Evolutionary conservation across 2,113 vertebrate species (phyloP), one percentile per base, ranked within the genome.

Genomic region (Callocephalon fimbriatum): DNA sequence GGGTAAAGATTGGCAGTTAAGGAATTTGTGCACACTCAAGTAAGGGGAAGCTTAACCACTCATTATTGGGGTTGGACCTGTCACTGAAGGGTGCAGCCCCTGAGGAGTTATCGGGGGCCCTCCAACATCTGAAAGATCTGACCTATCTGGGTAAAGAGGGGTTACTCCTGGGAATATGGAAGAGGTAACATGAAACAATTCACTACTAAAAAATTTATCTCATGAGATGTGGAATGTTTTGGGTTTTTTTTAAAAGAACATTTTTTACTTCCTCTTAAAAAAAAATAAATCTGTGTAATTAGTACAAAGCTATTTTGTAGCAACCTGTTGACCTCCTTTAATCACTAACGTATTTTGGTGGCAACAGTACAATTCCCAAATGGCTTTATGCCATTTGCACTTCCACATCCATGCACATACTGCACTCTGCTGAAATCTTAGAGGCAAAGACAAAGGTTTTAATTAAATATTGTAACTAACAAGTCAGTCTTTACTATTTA

Each of bases 51-150:
- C 88, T 54, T 74, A 51, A 15, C 53, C 8, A 8, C 53, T 70
- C 5, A 0, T 38, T 42, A 1, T 61, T 51, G 12, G 47, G 21
- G 37, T n/a, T 15, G 14, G 37, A 47, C 10, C 3, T 16, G 29
- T 45, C 26, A 10, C 32, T 45, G 82, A 58, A 76, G 17, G 37
- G 21, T 70, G 25, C 35, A 56, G 62, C 47, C 21, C 63, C 10
- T 25, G 59, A 86, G 82, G n/a, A 47, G 19, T 59, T 58, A 35
- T 4, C 26, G 16, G 54, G 4, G 22, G 8, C 12, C 4, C 17
- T 73, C 11, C 50, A 73, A 21, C 26, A 63, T 25, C 18, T 54
- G 26, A 47, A 40, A 84, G 40, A 45, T 38, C 63, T 82, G 78
- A 27, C 48, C 37, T 6, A 7, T 48, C 23, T 73, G 20, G 17